Base-by-base conservation (phyloP, 2,113 vertebrate genomes). In the Crypturellus undulatus region DNA sequence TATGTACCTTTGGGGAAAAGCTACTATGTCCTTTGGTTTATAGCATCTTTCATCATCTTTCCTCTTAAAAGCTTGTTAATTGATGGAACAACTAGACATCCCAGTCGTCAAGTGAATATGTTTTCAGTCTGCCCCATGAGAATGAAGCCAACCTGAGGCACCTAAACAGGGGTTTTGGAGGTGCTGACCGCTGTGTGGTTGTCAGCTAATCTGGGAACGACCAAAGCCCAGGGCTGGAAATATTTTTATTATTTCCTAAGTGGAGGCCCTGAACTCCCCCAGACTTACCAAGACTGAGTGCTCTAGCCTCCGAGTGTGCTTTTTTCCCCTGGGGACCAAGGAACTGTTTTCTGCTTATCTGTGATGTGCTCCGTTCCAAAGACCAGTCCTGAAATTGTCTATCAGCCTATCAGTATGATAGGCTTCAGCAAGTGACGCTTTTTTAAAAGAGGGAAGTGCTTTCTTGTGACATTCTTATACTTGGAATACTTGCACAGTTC, bases 1-100 rank as follows among this genome's bases (percentile, higher is more conserved):
- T 34, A 49, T 67, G 76, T 85, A 59, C 63, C 36, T 90, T 71
- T 4, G 0, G 0, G 69, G 88, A 49, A 78, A 63, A 84, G 62
- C 62, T 76, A 52, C 73, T 88, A 42, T 77, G 73, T 80, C 17
- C 60, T 94, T 94, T 84, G 56, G 79, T 94, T 63, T 72, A 81
- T 89, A 69, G 43, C 67, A 91, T 69, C 20, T 69, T 40, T 80
- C 3, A 4, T 51, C 2, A 5, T 25, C 3, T 63, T 40, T 73
- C 36, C 8, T 68, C 17, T 62, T 32, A 22, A 52, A 72, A 52
- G 47, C 60, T 60, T 6, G 51, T 47, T 68, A 38, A 30, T 71
- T 6, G 8, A 25, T 78, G 56, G 71, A 34, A 51, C 28, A 64
- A 22, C 12, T 2, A 8, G n/a, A 32, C 9, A 3, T 20, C 0